A percentile compares a stretch with the other conserved stretches of the same genome.
Evolutionary conservation across 2,797 vertebrate genomes (phyloP).

Genomic region (Carduelis carduelis): DNA sequence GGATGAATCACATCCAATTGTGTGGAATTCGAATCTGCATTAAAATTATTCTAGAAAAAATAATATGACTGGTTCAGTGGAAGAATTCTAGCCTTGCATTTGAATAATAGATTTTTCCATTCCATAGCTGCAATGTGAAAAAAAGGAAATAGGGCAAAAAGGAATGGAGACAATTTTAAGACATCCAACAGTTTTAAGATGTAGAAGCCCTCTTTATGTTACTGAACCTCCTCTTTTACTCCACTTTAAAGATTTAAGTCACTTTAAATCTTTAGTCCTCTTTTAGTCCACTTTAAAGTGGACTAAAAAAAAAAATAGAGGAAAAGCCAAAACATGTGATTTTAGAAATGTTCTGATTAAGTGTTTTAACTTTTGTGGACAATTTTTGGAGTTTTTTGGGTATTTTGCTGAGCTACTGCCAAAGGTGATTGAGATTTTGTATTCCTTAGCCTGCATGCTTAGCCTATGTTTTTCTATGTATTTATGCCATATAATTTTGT

Average conservation of each 20-base stretch:
- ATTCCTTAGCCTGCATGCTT: not conserved
- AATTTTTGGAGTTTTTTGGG: not conserved
- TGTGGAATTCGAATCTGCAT: not conserved
- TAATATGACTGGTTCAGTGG: not conserved
- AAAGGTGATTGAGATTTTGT: not conserved
- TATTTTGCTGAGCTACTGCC: not conserved
- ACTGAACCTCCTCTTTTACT: not conserved
- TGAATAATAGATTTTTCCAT: not conserved
- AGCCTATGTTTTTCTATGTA: not conserved
- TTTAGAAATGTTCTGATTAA: not conserved
- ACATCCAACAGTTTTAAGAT: not conserved
- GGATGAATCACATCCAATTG: not conserved
- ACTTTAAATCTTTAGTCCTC: too few species aligned
- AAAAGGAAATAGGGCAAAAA: not conserved
- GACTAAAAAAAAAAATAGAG: not conserved
- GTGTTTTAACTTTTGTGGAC: not conserved
- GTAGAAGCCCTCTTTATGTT: not conserved
- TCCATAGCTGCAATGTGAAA: not conserved
- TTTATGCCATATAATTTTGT: not conserved
- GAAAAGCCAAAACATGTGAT: not conserved
- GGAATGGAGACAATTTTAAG: not conserved
- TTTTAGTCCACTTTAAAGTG: not conserved
- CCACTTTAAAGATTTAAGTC: not conserved
- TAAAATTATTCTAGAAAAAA: not conserved
- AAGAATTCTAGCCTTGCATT: not conserved